phyloP scores from a whole-genome alignment of 1,140 invertebrate species.

The Drosophila kepulauana region DNA sequence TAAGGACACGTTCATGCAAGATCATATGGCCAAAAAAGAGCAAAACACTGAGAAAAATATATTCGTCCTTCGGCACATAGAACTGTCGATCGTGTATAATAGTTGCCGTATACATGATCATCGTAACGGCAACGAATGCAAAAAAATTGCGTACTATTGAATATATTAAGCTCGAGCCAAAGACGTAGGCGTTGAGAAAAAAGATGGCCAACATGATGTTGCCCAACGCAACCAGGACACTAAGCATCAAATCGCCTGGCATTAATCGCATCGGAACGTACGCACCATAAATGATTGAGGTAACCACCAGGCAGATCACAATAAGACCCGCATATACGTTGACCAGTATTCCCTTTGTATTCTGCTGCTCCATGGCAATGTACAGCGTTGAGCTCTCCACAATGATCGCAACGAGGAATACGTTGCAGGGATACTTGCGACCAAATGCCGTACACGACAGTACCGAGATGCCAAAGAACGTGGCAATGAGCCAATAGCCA shows the following conservation, averaged over 20 bases:
- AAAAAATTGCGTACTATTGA: constrained; percentile 51
- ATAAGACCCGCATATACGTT: constrained; percentile 56
- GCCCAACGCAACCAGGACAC: constrained; percentile 43
- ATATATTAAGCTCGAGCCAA: neutral
- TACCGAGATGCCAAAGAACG: constrained; percentile 54
- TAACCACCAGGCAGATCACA: constrained; percentile 42
- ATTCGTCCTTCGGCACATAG: constrained; percentile 66
- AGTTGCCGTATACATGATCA: constrained; percentile 72
- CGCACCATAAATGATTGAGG: constrained; percentile 58
- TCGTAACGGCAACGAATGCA: constrained; percentile 47
- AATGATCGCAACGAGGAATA: constrained; percentile 37
- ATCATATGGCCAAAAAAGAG: constrained; percentile 72
- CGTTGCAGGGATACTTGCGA: constrained; percentile 55
- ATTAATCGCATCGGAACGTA: constrained; percentile 69
- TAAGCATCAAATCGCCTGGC: constrained; percentile 65
- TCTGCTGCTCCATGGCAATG: constrained; percentile 61
- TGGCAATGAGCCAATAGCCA: constrained; percentile 55
- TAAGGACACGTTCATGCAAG: constrained; percentile 57
- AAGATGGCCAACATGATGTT: constrained; percentile 57
- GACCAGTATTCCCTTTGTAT: constrained; percentile 31
- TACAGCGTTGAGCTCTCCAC: constrained; percentile 63
- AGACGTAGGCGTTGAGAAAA: constrained; percentile 49
- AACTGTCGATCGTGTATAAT: constrained; percentile 73
- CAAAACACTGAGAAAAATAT: constrained; percentile 61
- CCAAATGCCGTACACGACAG: constrained; percentile 55